These are phyloP conservation scores for Pogonus chalceus DNA, from an alignment of 1,140 invertebrate genomes.

Conservation along the genomic window DNA sequence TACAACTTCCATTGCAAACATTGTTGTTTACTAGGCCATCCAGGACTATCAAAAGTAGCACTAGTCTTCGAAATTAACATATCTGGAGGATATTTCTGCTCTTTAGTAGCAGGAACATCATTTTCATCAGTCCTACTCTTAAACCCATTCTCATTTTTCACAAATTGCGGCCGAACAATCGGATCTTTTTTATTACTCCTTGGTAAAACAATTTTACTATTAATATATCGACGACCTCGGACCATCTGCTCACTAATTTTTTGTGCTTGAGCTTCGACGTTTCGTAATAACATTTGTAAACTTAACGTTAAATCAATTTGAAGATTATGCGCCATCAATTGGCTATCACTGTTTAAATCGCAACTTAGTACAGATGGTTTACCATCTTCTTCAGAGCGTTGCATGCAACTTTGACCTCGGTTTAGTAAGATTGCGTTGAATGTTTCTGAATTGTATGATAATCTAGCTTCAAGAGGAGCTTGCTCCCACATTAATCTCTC, in stretches of 20 bases:
- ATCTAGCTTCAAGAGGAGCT: constrained; percentile 35
- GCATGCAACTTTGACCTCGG: constrained; percentile 42
- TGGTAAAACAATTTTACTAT: not conserved
- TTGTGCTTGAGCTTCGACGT: constrained; percentile 56
- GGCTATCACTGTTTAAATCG: constrained; percentile 34
- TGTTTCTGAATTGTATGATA: constrained; percentile 20
- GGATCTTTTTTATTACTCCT: not conserved
- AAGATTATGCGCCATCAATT: constrained; percentile 33
- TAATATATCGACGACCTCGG: constrained; percentile 2
- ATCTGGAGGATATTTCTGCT: constrained; percentile 26
- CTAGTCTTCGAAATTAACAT: constrained; percentile 18
- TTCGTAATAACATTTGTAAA: constrained; percentile 42
- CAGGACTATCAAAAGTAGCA: constrained; percentile 26
- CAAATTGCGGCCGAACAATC: not conserved
- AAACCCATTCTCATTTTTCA: not conserved
- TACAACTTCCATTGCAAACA: constrained; percentile 29
- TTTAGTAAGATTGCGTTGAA: constrained; percentile 25
- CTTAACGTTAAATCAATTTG: constrained; percentile 37
- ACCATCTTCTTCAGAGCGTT: constrained; percentile 37
- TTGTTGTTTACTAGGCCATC: constrained; percentile 29
- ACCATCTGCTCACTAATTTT: constrained; percentile 26
- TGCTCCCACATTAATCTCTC: constrained; percentile 53
- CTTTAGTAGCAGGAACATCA: not conserved
- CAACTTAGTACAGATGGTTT: constrained; percentile 39
- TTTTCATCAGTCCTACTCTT: not conserved